Evolutionary conservation across 2,113 vertebrate species (phyloP), one percentile per base, ranked within the genome.

Genomic region (Paradisaea rubra): DNA sequence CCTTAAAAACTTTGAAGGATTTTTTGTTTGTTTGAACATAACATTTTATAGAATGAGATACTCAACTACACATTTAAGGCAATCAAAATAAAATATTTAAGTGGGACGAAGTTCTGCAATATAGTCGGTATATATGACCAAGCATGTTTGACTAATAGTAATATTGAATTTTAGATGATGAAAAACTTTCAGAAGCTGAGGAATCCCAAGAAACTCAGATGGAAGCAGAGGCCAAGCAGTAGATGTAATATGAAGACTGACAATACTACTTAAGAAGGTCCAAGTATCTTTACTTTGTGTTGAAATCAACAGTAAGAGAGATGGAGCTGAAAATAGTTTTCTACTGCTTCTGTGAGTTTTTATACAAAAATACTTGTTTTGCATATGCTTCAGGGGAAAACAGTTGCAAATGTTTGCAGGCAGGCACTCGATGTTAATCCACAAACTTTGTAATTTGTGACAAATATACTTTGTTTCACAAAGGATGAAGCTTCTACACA

Each of bases 161-260:
- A 95, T 78, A 94, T 70, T 89, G 85, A 71, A 77, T 86, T 88
- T 57, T 89, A 99, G 99, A 99, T 97, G 99, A 99, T 66, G 99
- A 99, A 94, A 99, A 99, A 71, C 98, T 98, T 94, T 98, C 98
- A 33, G 99, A 99, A 86, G 98, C 97, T 59, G 99, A 99, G 31
- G 99, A 99, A 94, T 97, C 94, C 94, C 99, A 99, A 91, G 99
- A 98, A 94, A 98, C 98, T 87, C 97, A 97, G 28, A 97, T 98
- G 95, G 98, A 98, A 89, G 96, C 97, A 28, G 97, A 98, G 31
- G 96, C 98, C 88, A 99, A 98, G 97, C 96, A 91, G 9, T 98
- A 98, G 88, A 59, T 50, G n/a, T 47, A 59, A 47, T 61, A 45
- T 15, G 87, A 94, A 89, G 70, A 78, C 37, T 74, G 64, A 47